Evolutionary conservation across 2,797 vertebrate genomes (phyloP).

Genomic region (Cichlasoma orientale): DNA sequence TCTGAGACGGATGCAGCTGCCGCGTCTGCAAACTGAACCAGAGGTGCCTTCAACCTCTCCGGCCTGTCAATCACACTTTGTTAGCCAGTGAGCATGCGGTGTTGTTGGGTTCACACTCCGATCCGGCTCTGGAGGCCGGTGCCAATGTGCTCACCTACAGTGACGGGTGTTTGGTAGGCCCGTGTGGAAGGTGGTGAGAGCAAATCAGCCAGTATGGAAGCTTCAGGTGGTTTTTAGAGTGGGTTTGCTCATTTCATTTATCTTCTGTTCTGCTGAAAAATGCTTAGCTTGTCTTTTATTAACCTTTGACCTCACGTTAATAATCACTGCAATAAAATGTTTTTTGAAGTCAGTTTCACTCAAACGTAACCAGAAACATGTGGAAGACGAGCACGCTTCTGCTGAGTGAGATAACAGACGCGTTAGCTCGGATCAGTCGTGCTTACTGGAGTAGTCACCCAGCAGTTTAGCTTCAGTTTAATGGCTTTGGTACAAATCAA

Average conservation of each 20-base stretch:
- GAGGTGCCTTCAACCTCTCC: background rate
- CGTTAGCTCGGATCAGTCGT: background rate
- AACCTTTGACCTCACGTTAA: no score
- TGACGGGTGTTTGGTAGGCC: no score
- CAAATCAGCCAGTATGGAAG: background rate
- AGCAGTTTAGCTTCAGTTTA: background rate
- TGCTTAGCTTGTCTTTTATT: no score
- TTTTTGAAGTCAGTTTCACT: no score
- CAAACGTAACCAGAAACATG: background rate
- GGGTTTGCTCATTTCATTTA: accelerated
- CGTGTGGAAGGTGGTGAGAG: no score
- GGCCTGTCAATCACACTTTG: accelerated
- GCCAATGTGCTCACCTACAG: background rate
- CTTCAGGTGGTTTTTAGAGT: background rate
- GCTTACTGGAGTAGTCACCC: background rate
- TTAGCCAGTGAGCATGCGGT: background rate
- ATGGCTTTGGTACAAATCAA: background rate
- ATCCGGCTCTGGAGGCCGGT: background rate
- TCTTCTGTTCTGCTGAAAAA: no score
- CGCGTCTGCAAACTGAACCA: background rate
- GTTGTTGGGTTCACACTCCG: accelerated
- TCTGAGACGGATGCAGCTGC: no score
- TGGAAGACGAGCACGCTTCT: background rate
- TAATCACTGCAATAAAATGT: no score
- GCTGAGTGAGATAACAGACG: accelerated